Base-by-base conservation (phyloP, 2,113 vertebrate genomes). In the Elephantulus edwardii region DNA sequence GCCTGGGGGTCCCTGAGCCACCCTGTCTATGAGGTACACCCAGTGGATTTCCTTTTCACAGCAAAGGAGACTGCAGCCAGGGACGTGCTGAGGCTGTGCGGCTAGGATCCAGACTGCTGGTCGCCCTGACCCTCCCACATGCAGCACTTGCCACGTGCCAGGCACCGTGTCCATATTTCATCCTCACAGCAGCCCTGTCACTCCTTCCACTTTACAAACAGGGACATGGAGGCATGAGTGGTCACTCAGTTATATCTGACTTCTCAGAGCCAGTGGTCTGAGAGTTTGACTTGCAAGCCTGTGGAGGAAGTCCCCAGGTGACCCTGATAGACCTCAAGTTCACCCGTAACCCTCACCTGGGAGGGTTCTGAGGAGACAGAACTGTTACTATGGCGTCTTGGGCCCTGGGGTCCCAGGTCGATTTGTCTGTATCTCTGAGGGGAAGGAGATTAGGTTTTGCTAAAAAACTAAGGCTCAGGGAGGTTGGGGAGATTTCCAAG, bases 21-120 rank as follows among this genome's bases (percentile, higher is more conserved):
- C n/a, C n/a, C n/a, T n/a, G 1, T 3, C 9, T 56, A 3, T 5
- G 66, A 11, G 5, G 14, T 60, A 8, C 1, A 0, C 5, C 44
- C 22, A 1, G 8, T 14, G 12, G n/a, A 38, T 26, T 5, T 10
- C 38, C 35, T 5, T 22, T 60, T 30, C 8, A 9, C 56, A 83
- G 71, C 10, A 2, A 42, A 46, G 38, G 58, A 38, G 11, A 17
- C 28, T 56, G 40, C 1, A 16, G n/a, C 24, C 20, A 64, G 58
- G 7, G 26, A 24, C 22, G 10, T 5, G 10, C 48, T 26, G 46
- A 9, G 78, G 33, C 48, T 35, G 8, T 13, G 8, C 14, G 33
- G 22, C n/a, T 38, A 30, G 40, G 75, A 22, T 26, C 22, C 1
- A 46, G 75, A 19, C 28, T 13, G 24, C 17, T 38, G 17, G 88